These are phyloP conservation scores for Alaudala cheleensis DNA, from an alignment of 2,113 vertebrate species.

Conservation along the genomic window DNA sequence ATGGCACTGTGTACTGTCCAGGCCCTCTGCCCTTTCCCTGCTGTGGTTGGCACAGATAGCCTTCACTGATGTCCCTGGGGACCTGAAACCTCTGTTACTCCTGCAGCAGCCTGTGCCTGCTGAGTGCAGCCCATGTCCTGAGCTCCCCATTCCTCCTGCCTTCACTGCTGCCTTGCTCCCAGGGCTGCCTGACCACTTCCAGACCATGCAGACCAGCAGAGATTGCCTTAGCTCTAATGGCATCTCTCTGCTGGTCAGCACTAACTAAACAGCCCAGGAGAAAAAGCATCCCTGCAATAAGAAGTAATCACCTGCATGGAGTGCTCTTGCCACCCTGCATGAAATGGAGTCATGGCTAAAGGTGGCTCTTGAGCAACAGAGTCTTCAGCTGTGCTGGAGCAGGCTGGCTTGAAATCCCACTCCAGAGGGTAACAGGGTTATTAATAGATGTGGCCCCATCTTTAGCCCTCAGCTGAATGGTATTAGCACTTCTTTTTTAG, in stretches of 20 bases:
- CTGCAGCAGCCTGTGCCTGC: neutral
- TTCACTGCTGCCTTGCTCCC: neutral
- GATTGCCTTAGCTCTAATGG: neutral
- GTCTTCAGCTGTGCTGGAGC: neutral
- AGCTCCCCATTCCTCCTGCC: neutral
- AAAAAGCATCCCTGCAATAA: neutral
- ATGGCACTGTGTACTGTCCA: fast-evolving
- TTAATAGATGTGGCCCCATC: neutral
- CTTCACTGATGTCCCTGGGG: neutral
- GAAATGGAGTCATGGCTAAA: neutral
- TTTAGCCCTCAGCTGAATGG: neutral
- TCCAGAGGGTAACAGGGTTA: neutral
- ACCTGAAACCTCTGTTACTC: neutral
- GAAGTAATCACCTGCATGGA: neutral
- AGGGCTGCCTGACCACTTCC: neutral
- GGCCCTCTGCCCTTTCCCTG: neutral
- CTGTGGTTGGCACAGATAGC: neutral
- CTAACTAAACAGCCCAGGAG: neutral
- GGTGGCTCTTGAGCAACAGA: neutral
- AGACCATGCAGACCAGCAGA: neutral
- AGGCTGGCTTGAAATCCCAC: neutral
- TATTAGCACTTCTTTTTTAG: neutral
- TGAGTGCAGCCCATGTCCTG: neutral
- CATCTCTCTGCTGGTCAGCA: neutral
- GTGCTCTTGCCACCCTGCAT: neutral